Percentiles rank a stretch among this genome's conserved stretches.
These are phyloP conservation scores for Chelidonichthys spinosus DNA, from an alignment of 2,797 vertebrate genomes.

Conservation along the genomic window DNA sequence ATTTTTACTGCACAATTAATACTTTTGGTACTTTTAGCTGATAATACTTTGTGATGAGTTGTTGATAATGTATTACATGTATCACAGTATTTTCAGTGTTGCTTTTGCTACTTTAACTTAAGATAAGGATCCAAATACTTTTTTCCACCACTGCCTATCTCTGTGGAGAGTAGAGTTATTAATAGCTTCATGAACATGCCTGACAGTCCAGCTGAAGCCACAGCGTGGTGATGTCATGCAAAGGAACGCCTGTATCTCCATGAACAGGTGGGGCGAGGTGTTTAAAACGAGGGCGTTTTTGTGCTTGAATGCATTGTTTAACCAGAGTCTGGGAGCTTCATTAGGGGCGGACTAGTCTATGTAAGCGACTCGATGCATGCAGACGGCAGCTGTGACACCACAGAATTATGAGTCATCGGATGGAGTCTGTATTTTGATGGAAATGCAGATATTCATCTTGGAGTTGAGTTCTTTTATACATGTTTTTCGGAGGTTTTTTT, in stretches of 20 bases:
- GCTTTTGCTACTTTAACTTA: neutral
- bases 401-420: neutral
- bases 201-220: neutral
- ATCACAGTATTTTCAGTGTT: neutral
- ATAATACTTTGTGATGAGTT: too few relatives aligned
- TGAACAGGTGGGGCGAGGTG: neutral
- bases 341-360: neutral
- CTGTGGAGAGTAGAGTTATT: neutral
- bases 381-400: neutral
- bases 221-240: neutral
- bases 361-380: neutral
- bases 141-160: neutral
- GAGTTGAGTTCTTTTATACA: neutral
- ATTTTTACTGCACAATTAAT: too few relatives aligned
- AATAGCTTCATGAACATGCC: conserved; percentile 17
- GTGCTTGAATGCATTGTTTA: too few relatives aligned
- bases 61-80: too few relatives aligned
- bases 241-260: neutral
- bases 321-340: neutral
- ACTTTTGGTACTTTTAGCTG: too few relatives aligned
- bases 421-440: neutral
- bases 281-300: neutral
- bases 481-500: neutral
- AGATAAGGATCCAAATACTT: neutral
- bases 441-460: neutral